These are phyloP conservation scores for Plebejus anna DNA, from an alignment of 2,888 invertebrate genomes.

Conservation along the genomic window DNA sequence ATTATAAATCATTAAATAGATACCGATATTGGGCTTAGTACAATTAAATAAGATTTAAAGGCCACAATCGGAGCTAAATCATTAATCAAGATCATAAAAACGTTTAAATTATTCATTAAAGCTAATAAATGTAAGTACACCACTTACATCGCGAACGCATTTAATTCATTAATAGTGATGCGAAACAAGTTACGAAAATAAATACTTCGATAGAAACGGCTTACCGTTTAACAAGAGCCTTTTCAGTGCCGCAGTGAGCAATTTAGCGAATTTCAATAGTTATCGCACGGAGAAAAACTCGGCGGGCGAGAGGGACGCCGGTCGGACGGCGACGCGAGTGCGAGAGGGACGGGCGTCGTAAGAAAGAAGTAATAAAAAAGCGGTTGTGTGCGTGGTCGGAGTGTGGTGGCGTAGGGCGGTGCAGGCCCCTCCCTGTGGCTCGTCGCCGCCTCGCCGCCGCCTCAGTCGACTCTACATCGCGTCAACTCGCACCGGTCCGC, in stretches of 20 bases:
- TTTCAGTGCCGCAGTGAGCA: constrained; percentile 77
- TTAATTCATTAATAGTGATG: constrained; percentile 67
- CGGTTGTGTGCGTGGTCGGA: constrained; percentile 74
- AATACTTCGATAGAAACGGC: constrained; percentile 74
- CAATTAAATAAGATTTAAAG: constrained; percentile 13
- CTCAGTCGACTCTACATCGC: constrained; percentile 71
- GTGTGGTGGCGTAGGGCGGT: constrained; percentile 77
- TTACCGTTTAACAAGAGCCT: constrained; percentile 77
- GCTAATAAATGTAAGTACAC: constrained; percentile 21
- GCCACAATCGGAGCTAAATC: background rate
- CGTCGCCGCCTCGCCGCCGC: constrained; percentile 66
- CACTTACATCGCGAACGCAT: constrained; percentile 19
- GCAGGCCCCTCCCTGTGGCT: constrained; percentile 75
- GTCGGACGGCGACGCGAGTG: constrained; percentile 50
- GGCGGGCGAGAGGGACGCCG: constrained; percentile 59
- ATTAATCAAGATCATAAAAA: constrained; percentile 14
- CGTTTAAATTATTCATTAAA: constrained; percentile 20
- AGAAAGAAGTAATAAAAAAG: constrained; percentile 79
- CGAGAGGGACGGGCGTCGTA: constrained; percentile 68
- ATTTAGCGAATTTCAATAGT: constrained; percentile 80
- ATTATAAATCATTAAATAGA: background rate
- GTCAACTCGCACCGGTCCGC: constrained; percentile 69
- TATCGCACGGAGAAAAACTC: constrained; percentile 78
- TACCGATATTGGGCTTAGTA: background rate
- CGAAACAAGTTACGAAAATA: constrained; percentile 66